phyloP scores from a whole-genome alignment of 1,140 invertebrate genomes.

The Saxidomus purpurata region DNA sequence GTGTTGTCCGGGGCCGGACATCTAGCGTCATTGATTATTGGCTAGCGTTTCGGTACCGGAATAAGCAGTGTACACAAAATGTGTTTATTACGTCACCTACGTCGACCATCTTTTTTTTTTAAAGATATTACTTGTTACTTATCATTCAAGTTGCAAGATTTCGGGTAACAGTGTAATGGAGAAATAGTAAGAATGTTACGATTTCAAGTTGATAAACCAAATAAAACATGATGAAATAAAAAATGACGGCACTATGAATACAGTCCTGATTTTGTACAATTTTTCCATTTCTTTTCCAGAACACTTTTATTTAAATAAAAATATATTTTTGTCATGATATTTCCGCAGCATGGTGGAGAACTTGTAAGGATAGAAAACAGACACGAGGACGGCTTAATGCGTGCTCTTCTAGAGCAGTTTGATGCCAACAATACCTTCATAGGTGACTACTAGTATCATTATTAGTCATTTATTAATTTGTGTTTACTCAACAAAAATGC shows the following conservation, averaged over 20 bases:
- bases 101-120: no score
- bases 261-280: no score
- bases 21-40: no score
- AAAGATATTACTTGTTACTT: no score
- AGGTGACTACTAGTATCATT: not conserved
- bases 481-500: not conserved
- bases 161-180: not conserved
- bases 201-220: not conserved
- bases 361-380: not conserved
- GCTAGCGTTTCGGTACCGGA: no score
- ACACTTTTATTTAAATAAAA: not conserved
- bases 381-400: not conserved
- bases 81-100: no score
- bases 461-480: not conserved
- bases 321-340: not conserved
- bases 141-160: not conserved
- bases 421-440: not conserved
- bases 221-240: not conserved
- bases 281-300: no score
- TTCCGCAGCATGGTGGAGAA: conserved; percentile 3
- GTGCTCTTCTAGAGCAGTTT: not conserved
- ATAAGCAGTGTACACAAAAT: no score
- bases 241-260: not conserved
- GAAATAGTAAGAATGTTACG: not conserved
- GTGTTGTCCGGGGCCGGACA: no score